These are phyloP conservation scores for Nipponacmea schrenckii DNA, from an alignment of 2,888 invertebrate genomes.

Conservation along the genomic window DNA sequence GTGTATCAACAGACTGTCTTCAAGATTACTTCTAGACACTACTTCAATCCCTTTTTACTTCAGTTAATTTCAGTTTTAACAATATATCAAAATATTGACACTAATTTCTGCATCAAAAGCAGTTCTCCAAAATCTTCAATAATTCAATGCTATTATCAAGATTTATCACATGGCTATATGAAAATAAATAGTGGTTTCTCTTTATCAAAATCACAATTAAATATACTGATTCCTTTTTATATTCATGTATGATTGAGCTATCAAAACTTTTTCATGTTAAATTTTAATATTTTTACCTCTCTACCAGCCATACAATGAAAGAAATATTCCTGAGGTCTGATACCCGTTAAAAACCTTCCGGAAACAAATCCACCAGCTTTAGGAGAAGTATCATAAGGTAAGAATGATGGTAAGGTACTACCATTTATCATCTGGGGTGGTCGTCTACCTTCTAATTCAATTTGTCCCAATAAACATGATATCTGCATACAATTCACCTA, in stretches of 20 bases:
- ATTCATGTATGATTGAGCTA: too few relatives aligned
- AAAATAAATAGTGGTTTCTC: too few relatives aligned
- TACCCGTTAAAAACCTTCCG: slow-evolving; percentile 97
- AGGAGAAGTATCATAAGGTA: slow-evolving; percentile 86
- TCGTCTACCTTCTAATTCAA: slow-evolving; percentile 96
- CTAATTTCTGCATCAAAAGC: too few relatives aligned
- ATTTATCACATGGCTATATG: too few relatives aligned
- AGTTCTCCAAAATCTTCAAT: too few relatives aligned
- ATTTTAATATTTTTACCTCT: slow-evolving; percentile 74
- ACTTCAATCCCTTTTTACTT: neutral
- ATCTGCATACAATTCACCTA: slow-evolving; percentile 95
- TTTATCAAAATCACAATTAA: too few relatives aligned
- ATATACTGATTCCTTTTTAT: too few relatives aligned
- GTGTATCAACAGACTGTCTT: neutral
- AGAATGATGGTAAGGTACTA: slow-evolving; percentile 88
- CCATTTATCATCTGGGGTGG: slow-evolving; percentile 96
- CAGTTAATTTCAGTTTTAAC: neutral
- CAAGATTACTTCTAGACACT: neutral
- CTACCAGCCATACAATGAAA: slow-evolving; percentile 99
- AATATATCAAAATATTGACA: neutral
- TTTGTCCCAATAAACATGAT: slow-evolving; percentile 96
- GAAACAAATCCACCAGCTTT: slow-evolving; percentile 96
- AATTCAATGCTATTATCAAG: too few relatives aligned
- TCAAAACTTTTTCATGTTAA: too few relatives aligned
- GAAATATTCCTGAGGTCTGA: slow-evolving; percentile 97